Percentiles rank a stretch among this genome's conserved stretches.
Evolutionary conservation across 2,113 vertebrate genomes (phyloP).

Genomic region (Candoia aspera): DNA sequence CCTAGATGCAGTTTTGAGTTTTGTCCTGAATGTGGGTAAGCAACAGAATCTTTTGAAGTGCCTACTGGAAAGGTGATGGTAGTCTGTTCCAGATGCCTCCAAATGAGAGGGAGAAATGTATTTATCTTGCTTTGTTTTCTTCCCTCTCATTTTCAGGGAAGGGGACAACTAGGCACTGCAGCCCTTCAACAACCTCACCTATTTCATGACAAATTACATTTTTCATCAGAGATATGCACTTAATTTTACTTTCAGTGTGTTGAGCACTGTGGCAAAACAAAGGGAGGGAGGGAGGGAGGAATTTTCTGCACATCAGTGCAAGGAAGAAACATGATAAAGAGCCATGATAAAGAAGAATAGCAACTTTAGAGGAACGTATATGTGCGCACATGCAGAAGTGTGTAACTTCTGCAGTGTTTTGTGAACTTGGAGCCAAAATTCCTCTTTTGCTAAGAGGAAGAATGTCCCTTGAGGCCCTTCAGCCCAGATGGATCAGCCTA

Average conservation of each 20-base stretch:
- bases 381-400: too few species aligned
- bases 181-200: background rate
- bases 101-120: too few species aligned
- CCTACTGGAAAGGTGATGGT: background rate
- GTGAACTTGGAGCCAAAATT: too few species aligned
- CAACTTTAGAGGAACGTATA: background rate
- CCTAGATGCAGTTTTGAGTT: background rate
- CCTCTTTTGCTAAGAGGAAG: too few species aligned
- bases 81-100: background rate
- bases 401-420: too few species aligned
- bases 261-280: conserved; percentile 15
- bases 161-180: background rate
- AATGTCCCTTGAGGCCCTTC: too few species aligned
- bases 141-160: background rate
- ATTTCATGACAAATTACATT: background rate
- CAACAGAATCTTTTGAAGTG: background rate
- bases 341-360: background rate
- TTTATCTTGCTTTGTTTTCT: background rate
- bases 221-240: background rate
- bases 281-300: background rate
- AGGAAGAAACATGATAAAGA: background rate
- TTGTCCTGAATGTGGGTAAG: background rate
- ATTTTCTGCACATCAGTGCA: conserved; percentile 11
- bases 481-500: too few species aligned
- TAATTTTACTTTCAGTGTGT: background rate